phyloP scores from a whole-genome alignment of 37 sponge, comb jelly and placozoan genomes.

The Eunapius fragilis region DNA sequence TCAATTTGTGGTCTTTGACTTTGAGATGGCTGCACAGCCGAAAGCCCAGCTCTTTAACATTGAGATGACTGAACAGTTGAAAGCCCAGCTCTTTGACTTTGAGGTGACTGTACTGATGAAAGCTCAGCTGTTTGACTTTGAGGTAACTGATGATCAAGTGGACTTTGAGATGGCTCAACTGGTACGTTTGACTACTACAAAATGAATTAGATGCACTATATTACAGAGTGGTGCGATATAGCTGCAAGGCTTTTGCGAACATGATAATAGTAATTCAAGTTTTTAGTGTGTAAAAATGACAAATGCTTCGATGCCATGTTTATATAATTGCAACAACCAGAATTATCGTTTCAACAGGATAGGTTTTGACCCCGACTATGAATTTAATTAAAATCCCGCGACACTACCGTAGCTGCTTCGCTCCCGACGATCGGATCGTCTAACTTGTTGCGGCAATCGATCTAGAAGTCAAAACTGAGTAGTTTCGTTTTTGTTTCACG shows the following conservation, averaged over 20 bases:
- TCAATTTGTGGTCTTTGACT: not conserved
- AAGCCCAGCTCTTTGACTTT: not conserved
- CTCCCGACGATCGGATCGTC: too few species aligned
- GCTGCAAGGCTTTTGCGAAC: not conserved
- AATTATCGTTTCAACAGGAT: too few species aligned
- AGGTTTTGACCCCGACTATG: too few species aligned
- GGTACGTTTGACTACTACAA: not conserved
- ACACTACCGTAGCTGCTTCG: too few species aligned
- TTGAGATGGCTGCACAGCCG: not conserved
- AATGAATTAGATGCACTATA: not conserved
- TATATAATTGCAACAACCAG: not conserved
- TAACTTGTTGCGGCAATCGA: too few species aligned
- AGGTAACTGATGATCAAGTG: not conserved
- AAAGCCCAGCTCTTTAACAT: not conserved
- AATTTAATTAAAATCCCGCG: too few species aligned
- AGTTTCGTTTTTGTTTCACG: too few species aligned
- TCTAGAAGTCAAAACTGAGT: too few species aligned
- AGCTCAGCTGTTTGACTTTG: not conserved
- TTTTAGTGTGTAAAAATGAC: not conserved
- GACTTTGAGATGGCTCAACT: not conserved
- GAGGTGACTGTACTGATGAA: not conserved
- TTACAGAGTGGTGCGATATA: not conserved
- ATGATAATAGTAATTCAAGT: not conserved
- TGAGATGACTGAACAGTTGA: not conserved
- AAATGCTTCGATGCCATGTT: not conserved